A percentile compares a stretch with the other conserved stretches of the same genome.
These are phyloP conservation scores for Zoanthus sansibaricus DNA, from an alignment of 92 coral and sea anemone species.

Conservation along the genomic window DNA sequence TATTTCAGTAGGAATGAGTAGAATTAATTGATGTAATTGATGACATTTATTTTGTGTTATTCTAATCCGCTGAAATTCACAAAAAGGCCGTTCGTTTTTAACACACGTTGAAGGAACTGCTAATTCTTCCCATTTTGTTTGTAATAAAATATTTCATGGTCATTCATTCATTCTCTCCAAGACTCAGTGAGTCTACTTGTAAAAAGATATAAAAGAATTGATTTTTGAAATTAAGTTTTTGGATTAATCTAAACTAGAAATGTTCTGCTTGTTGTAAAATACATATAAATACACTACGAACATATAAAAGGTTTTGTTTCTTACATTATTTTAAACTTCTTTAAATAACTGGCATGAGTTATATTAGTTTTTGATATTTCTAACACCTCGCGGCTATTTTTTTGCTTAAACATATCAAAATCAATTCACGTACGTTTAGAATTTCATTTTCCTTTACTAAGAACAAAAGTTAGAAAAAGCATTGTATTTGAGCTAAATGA, in stretches of 20 bases:
- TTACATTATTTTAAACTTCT: neutral
- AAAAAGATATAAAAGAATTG: too few species aligned
- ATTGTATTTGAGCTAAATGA: neutral
- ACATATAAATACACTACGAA: neutral
- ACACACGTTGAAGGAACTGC: too few species aligned
- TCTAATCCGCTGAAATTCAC: too few species aligned
- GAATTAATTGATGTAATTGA: neutral
- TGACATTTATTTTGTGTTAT: too few species aligned
- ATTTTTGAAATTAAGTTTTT: too few species aligned
- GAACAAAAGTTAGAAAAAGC: neutral
- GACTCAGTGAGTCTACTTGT: too few species aligned
- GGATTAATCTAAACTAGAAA: too few species aligned
- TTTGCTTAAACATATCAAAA: neutral
- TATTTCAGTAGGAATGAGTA: neutral
- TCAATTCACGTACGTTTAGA: neutral
- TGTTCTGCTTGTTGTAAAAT: too few species aligned
- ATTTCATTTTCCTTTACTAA: neutral
- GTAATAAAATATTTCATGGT: too few species aligned
- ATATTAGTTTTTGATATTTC: neutral
- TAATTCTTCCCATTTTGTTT: too few species aligned
- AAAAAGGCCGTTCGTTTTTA: too few species aligned
- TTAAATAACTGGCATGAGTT: neutral
- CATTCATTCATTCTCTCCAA: too few species aligned
- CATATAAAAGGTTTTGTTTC: neutral
- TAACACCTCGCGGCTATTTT: neutral